Base-by-base conservation (phyloP, 2,113 vertebrate species). In the Parotia lawesii region DNA sequence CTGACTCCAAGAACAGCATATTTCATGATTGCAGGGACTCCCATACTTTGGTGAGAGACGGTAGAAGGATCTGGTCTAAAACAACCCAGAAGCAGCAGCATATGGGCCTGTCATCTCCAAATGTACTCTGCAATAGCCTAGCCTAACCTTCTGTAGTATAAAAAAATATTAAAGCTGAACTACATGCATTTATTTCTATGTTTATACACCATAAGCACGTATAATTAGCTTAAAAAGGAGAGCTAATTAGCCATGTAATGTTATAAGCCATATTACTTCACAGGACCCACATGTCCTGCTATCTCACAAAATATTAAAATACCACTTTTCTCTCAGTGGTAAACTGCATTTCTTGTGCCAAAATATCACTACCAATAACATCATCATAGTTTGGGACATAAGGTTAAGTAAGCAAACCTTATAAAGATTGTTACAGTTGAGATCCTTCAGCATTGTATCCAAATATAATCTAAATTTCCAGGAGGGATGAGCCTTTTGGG, bases 71-170 rank as follows among this genome's bases (percentile, higher is more conserved):
- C 78, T 87, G 60, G 82, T 77, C 79, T 80, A 58, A 90, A 95
- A 69, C 75, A 93, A 93, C 50, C n/a, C 96, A 96, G 94, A 97
- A 96, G 93, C 33, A 93, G 87, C 64, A 95, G 47, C 95, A 97
- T 97, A 95, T 95, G 95, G 89, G 75, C 78, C 85, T 96, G 96
- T 95, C 91, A 95, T 95, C 87, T 93, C 60, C 89, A 80, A 89
- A 83, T 31, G 40, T 73, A 76, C 33, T 91, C 75, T 85, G 78
- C 67, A 87, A 64, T 33, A 83, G 85, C 64, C 25, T 74, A 77
- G 82, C 8, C 72, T 95, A 90, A 87, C 93, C 94, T 95, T 95
- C 87, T 58, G 85, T 37, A 83, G 62, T 45, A 91, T 64, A 47
- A 80, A 85, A 89, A 69, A 77, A 48, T 22, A 95, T 83, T 77